phyloP scores from a whole-genome alignment of 2,113 vertebrate species.

The Numenius arquata region DNA sequence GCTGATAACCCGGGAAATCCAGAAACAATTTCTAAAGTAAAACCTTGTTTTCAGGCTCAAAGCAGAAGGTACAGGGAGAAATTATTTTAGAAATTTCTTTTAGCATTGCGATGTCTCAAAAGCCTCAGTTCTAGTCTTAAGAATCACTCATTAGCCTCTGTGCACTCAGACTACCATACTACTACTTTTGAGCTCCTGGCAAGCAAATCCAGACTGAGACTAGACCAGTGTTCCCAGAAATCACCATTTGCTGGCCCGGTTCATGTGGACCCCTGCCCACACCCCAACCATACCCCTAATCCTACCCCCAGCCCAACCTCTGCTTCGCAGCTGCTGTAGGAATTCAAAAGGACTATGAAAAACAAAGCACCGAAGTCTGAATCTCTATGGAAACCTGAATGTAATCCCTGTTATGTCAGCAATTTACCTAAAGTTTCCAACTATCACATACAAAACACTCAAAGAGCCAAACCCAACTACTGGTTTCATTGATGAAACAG shows the following conservation, averaged over 20 bases:
- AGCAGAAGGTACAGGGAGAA: not conserved
- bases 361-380: constrained; percentile 1
- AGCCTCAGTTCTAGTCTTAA: not conserved
- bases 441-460: not conserved
- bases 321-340: not conserved
- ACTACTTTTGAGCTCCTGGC: not conserved
- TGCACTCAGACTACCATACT: not conserved
- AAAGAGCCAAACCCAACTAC: not conserved
- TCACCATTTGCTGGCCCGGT: not conserved
- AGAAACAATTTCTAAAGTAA: not conserved
- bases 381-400: constrained; percentile 22
- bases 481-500: not conserved
- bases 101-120: not conserved
- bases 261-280: not conserved
- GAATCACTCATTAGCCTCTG: not conserved
- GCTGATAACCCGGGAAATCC: not conserved
- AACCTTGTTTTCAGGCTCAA: not conserved
- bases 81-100: not conserved
- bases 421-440: not conserved
- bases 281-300: not conserved
- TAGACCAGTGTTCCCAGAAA: not conserved
- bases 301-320: constrained; percentile 7
- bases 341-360: not conserved
- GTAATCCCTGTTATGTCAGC: not conserved
- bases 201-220: not conserved